A percentile compares a stretch with the other conserved stretches of the same genome.
These are phyloP conservation scores for Drosophila flavopinicola DNA, from an alignment of 2,888 invertebrate genomes.

Conservation along the genomic window DNA sequence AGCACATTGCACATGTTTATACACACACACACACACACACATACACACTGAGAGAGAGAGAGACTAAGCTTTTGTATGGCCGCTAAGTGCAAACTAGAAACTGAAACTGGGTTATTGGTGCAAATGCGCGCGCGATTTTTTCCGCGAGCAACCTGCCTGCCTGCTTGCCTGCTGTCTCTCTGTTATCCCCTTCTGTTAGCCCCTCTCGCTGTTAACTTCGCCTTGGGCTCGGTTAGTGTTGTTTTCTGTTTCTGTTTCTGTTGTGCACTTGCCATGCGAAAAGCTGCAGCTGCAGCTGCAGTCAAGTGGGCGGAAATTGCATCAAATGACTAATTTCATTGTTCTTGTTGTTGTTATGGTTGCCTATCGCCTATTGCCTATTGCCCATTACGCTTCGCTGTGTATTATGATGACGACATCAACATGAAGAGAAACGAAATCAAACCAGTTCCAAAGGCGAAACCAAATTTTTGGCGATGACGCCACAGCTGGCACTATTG, in stretches of 20 bases:
- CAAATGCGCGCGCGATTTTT: slow-evolving; percentile 62
- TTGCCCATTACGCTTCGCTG: slow-evolving; percentile 26
- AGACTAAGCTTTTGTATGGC: slow-evolving; percentile 42
- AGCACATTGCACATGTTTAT: slow-evolving; percentile 42
- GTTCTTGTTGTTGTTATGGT: slow-evolving; percentile 28
- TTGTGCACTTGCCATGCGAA: slow-evolving; percentile 68
- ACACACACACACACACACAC: slow-evolving; percentile 17
- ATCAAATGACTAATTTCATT: slow-evolving; percentile 69
- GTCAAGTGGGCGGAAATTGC: slow-evolving; percentile 70
- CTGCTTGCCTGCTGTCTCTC: slow-evolving; percentile 1
- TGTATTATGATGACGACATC: slow-evolving; percentile 59
- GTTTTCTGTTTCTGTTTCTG: too few relatives aligned
- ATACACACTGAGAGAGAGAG: too few relatives aligned
- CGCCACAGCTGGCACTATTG: slow-evolving; percentile 64
- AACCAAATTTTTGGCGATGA: slow-evolving; percentile 72
- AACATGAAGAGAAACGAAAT: slow-evolving; percentile 39
- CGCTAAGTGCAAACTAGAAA: slow-evolving; percentile 76
- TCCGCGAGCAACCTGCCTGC: slow-evolving; percentile 29
- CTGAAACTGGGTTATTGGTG: slow-evolving; percentile 78
- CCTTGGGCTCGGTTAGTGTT: slow-evolving; percentile 16
- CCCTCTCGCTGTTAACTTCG: slow-evolving; percentile 12
- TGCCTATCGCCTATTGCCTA: slow-evolving; percentile 21
- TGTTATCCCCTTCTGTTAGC: neutral
- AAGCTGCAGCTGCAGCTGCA: slow-evolving; percentile 50
- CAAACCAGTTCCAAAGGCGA: slow-evolving; percentile 68